These are phyloP conservation scores for Scaptomyza polygonia DNA, from an alignment of 2,888 invertebrate genomes.

Conservation along the genomic window DNA sequence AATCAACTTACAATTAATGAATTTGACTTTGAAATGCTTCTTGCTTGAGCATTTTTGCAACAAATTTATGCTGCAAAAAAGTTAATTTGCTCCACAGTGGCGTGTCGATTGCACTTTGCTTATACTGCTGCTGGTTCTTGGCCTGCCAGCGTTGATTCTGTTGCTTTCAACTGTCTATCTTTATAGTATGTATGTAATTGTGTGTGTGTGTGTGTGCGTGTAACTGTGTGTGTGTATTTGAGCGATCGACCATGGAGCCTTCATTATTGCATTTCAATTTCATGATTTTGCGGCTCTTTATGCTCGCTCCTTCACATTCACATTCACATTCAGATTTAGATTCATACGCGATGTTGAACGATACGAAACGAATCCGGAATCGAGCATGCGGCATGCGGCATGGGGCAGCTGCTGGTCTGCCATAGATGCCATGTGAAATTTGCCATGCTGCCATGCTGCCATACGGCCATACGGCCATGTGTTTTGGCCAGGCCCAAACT, in stretches of 20 bases:
- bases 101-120: slow-evolving; percentile 70
- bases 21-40: background rate
- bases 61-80: background rate
- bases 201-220: slow-evolving; percentile 16
- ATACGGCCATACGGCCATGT: slow-evolving; percentile 38
- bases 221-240: slow-evolving; percentile 53
- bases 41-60: background rate
- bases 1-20: too few species aligned
- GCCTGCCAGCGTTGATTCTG: slow-evolving; percentile 37
- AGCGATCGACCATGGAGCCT: slow-evolving; percentile 79
- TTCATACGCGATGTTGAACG: slow-evolving; percentile 22
- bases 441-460: slow-evolving; percentile 38
- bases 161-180: slow-evolving; percentile 42
- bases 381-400: slow-evolving; percentile 14
- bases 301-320: slow-evolving; percentile 63
- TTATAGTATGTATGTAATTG: slow-evolving; percentile 14
- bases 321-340: slow-evolving; percentile 21
- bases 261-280: slow-evolving; percentile 76
- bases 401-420: slow-evolving; percentile 23
- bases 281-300: slow-evolving; percentile 78
- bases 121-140: slow-evolving; percentile 6
- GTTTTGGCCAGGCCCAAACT: slow-evolving; percentile 61
- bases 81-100: slow-evolving; percentile 8
- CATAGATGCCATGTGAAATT: slow-evolving; percentile 33
- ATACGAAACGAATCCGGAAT: slow-evolving; percentile 25